These are phyloP conservation scores for Aporrectodea caliginosa DNA, from an alignment of 1,140 invertebrate genomes.

Conservation along the genomic window DNA sequence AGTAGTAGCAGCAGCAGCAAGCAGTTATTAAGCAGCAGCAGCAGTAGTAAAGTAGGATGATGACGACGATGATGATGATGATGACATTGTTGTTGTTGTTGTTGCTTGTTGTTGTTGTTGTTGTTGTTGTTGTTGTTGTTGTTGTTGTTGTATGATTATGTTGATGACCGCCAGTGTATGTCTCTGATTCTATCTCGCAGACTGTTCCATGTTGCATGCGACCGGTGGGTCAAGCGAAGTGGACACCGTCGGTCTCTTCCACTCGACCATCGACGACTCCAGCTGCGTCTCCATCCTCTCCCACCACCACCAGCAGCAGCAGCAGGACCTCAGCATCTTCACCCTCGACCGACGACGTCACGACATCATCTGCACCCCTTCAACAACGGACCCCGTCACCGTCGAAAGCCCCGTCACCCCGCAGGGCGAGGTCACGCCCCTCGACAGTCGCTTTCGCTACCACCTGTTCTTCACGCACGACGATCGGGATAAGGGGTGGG, in stretches of 20 bases:
- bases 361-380: background rate
- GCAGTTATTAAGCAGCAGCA: too few relatives aligned
- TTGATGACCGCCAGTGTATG: too few relatives aligned
- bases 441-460: slow-evolving; percentile 46
- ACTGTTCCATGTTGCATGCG: background rate
- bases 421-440: slow-evolving; percentile 41
- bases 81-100: too few relatives aligned
- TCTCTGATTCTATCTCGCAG: background rate
- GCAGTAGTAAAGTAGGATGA: too few relatives aligned
- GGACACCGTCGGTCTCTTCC: background rate
- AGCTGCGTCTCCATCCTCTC: too few relatives aligned
- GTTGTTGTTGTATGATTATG: too few relatives aligned
- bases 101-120: too few relatives aligned
- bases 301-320: background rate
- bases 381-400: background rate
- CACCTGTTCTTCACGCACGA: slow-evolving; percentile 49
- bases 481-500: slow-evolving; percentile 42
- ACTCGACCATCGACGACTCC: background rate
- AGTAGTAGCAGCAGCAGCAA: background rate
- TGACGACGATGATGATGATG: too few relatives aligned
- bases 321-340: background rate
- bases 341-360: background rate
- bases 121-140: too few relatives aligned
- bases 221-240: background rate
- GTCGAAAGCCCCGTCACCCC: too few relatives aligned